Evolutionary conservation across 2,797 vertebrate species (phyloP), one percentile per base, ranked within the genome.

Genomic region (Masticophis lateralis): DNA sequence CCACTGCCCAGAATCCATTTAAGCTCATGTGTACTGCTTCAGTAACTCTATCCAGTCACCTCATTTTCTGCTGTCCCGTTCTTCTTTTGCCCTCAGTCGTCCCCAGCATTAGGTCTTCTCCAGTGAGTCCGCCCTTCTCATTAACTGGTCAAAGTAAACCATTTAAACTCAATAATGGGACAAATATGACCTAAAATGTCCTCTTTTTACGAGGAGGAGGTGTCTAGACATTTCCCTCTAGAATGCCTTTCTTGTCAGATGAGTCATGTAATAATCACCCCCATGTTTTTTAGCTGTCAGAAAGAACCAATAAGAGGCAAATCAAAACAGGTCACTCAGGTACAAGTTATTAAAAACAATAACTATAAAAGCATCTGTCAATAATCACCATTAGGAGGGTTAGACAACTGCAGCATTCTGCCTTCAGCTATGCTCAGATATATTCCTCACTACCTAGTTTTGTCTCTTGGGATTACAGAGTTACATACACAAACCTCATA

Each of bases 211-310:
- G 37, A n/a, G 90, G 22, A 79, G 25, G 69, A 91, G 37, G n/a
- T 60, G 0, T 61, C 74, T 69, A 93, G 89, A 87, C 89, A 32
- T 32, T 56, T 90, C 37, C 87, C 18, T 87, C 53, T 25, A 43
- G 89, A 87, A 32, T 55, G n/a, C 57, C 53, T 87, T 90, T 90
- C 92, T 74, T 32, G 37, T 55, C 89, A 69, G 83, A 90, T 93
- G 83, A 93, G 83, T 93, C 83, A 87, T 32, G 27, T 51, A n/a
- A 43, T 69, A 66, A 93, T 66, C 59, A 86, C 74, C 18, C 11
- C 83, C 25, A 6, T 32, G 47, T 27, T 74, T 90, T 91, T 55
- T 63, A 9, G 13, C 61, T 74, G 69, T 14, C 18, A 86, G 60
- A 87, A 86, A 57, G 92, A 90, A 86, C 9, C 22, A 28, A 87